Base-by-base conservation (phyloP, 2,113 vertebrate genomes). In the Pluvianellus socialis region DNA sequence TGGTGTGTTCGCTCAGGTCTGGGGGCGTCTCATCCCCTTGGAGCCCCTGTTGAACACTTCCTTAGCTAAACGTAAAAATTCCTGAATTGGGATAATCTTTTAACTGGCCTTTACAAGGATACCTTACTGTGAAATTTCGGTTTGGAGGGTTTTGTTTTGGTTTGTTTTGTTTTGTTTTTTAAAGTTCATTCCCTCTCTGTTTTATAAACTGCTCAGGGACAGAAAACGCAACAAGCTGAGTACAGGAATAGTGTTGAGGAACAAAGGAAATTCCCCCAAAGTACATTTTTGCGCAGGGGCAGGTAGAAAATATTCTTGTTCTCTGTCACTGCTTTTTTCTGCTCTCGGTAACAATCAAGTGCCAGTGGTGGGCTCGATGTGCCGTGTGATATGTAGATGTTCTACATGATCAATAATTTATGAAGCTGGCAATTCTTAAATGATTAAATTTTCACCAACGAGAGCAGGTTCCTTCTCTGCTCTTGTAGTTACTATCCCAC, bases 231-330 rank as follows among this genome's bases (percentile, higher is more conserved):
- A 21, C 53, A 53, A 55, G 33, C 21, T 23, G 38, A 73, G 26
- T 9, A 7, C 14, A 30, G 56, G 7, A 45, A 17, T 7, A 22
- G 35, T 52, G 30, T 2, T 28, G 47, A 18, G 66, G 56, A 59
- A 2, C 33, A 65, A 42, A 53, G 42, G 16, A 44, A 32, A 55
- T 26, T 50, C 63, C 52, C 19, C 40, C 4, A 14, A 74, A 52
- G 22, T 2, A 13, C 1, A 1, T n/a, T 76, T 86, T 20, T 72
- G n/a, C 1, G 0, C 47, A 68, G 52, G 14, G 30, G 23, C 22
- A 73, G 4, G 18, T 13, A 7, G 17, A 19, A 32, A 59, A 55
- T 26, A 12, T 19, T 63, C 27, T 14, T 45, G 33, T 55, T 89
- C 52, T 22, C 47, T 61, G 0, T 22, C 58, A 7, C 38, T 50